A percentile compares a stretch with the other conserved stretches of the same genome.
These are phyloP conservation scores for Mythimna ferrago DNA, from an alignment of 2,888 invertebrate genomes.

Conservation along the genomic window DNA sequence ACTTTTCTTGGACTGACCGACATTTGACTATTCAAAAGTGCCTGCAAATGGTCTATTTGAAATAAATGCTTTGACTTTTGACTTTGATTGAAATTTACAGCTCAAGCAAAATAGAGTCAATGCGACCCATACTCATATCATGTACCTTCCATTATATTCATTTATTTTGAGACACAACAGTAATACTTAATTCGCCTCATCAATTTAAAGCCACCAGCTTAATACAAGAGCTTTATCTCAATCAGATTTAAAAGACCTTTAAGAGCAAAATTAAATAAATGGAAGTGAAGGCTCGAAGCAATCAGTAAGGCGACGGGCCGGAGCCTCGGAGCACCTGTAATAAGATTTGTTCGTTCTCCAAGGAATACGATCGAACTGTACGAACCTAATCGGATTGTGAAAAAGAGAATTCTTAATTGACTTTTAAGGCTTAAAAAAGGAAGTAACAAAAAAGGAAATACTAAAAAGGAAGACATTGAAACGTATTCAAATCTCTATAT, in stretches of 20 bases:
- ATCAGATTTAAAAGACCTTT: constrained; percentile 44
- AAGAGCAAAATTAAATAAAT: constrained; percentile 62
- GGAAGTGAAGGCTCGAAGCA: constrained; percentile 62
- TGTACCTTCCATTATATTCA: background rate
- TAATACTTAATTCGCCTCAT: background rate
- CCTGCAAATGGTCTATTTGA: too few species aligned
- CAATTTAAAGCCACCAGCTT: constrained; percentile 15
- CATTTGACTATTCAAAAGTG: too few species aligned
- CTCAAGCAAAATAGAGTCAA: background rate
- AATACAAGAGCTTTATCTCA: constrained; percentile 19
- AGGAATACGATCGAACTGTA: constrained; percentile 68
- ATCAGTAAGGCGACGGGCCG: constrained; percentile 61
- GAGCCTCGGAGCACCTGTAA: constrained; percentile 69
- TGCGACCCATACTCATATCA: background rate
- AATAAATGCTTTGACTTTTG: too few species aligned
- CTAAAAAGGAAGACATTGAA: constrained; percentile 44
- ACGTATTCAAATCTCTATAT: constrained; percentile 11
- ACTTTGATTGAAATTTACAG: too few species aligned
- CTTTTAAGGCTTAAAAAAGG: constrained; percentile 44
- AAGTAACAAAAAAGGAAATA: constrained; percentile 17
- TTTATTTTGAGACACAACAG: background rate
- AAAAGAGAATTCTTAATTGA: constrained; percentile 70
- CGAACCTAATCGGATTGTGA: constrained; percentile 75
- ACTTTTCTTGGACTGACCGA: too few species aligned
- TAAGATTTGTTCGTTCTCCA: constrained; percentile 76